Evolutionary conservation across 2,888 invertebrate genomes (phyloP).

Genomic region (Anaspis maculata): DNA sequence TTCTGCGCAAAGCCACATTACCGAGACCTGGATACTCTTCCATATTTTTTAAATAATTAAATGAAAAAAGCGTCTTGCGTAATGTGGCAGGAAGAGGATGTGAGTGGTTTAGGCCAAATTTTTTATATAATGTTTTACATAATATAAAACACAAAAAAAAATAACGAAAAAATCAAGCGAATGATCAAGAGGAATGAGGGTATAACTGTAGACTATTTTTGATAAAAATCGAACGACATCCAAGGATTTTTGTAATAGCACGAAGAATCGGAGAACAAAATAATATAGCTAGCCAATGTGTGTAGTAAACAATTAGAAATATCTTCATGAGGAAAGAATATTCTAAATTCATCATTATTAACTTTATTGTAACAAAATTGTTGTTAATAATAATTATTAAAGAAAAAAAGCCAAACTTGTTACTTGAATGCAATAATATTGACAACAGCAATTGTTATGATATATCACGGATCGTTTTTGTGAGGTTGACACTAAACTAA

Average conservation of each 20-base stretch:
- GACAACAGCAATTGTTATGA: constrained; percentile 35
- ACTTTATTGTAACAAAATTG: constrained; percentile 2
- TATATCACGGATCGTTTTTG: constrained; percentile 32
- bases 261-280: no score
- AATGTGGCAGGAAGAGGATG: no score
- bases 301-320: constrained; percentile 2
- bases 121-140: constrained; percentile 13
- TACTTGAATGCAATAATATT: constrained; percentile 33
- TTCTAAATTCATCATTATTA: constrained; percentile 30
- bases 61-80: no score
- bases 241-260: constrained; percentile 8
- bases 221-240: constrained; percentile 19
- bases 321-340: constrained; percentile 20
- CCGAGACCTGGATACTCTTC: constrained; percentile 10
- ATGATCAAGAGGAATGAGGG: constrained; percentile 13
- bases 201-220: constrained; percentile 25
- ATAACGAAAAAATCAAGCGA: no score
- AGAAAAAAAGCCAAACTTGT: constrained; percentile 29
- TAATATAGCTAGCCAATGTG: constrained; percentile 25
- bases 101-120: constrained; percentile 5
- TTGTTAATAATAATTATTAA: constrained; percentile 13
- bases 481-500: constrained; percentile 22
- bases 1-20: constrained; percentile 4
- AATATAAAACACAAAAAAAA: constrained; percentile 4
- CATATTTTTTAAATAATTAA: no score